Evolutionary conservation across 2,113 vertebrate genomes (phyloP), one percentile per base, ranked within the genome.

Genomic region (Scartelaos histophorus): DNA sequence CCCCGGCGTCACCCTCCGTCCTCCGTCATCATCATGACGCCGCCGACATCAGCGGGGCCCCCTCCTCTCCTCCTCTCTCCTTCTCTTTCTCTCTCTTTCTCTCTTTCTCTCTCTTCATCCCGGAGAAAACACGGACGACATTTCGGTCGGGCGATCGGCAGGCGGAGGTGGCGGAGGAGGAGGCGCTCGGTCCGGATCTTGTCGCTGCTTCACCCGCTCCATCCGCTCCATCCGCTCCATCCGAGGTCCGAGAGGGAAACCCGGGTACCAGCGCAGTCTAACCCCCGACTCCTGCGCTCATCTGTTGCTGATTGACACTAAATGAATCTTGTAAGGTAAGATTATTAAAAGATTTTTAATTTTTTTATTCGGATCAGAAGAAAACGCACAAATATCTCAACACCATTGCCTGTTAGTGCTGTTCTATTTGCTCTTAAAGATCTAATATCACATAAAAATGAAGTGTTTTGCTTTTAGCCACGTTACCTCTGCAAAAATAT

Each of bases 301-400:
- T 81, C 91, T 92, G 90, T 91, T 93, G 92, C 88, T 83, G 24
- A 83, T 82, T 87, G 67, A 74, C 82, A 74, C 87, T 91, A 92
- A 94, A 94, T 94, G 93, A 93, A 92, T 94, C 93, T 93, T 87
- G 83, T 92, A 91, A 92, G 93, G 93, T 94, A 83, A 77, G 92
- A 76, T 13, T 2, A 13, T 24, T 57, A 3, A 12, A 57, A 22
- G 6, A 2, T 0, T n/a, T n/a, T n/a, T n/a, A 2, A 22, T 56
- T 1, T 21, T 21, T 49, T 15, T 1, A 4, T 49, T 38, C 35
- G 35, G 35, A 7, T 38, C 35, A 38, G 49, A 19, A 51, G 49
- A 16, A 51, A 1, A 51, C 19, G 49, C 19, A 16, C 16, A 6
- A 3, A 51, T 5, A 19, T 51, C 1, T 43, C 1, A 9, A 43